Base-by-base conservation (phyloP, 2,797 vertebrate species). In the Dromococcyx pavoninus region DNA sequence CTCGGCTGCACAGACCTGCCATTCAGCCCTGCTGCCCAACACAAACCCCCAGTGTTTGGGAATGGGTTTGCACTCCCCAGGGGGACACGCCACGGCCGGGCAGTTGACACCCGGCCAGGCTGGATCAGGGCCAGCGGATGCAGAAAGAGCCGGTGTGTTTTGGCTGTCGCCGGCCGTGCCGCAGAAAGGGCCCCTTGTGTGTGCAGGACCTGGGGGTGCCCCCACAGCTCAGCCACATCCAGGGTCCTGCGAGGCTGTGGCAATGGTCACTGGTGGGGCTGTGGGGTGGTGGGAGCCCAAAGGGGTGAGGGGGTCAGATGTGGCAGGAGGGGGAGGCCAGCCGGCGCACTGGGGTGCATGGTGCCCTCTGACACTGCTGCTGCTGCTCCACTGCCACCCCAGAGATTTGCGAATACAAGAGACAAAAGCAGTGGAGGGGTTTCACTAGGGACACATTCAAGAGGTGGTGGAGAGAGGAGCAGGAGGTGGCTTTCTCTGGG, bases 31-130 rank as follows among this genome's bases (percentile, higher is more conserved):
- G 8, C 56, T 0, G 10, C 64, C 87, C 90, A 2, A 7, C 84
- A 95, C 96, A 97, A 69, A 61, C 70, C 60, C 86, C 51, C 91
- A 93, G 88, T 96, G 95, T 96, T 93, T 10, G 7, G 79, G 70
- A 82, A 69, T 86, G 80, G 78, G 73, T 78, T 89, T 2, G 3
- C 2, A 22, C 75, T 92, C 75, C 85, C 25, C 1, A 39, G 46
- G 86, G 64, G 33, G 15, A 91, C 83, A 39, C 1, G 2, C 88
- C 9, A 10, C 0, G 16, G 94, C 57, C 1, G 2, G 86, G 91
- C 27, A 3, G 16, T 65, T 96, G 94, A 96, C 78, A 82, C 81
- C 39, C n/a, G 1, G 93, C 93, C 94, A 95, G 95, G 74, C 74
- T 95, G 95, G 95, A 82, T 28, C 1, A 0, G 11, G 71, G 91